Evolutionary conservation across 2,113 vertebrate genomes (phyloP).

Genomic region (Bostrychus sinensis): DNA sequence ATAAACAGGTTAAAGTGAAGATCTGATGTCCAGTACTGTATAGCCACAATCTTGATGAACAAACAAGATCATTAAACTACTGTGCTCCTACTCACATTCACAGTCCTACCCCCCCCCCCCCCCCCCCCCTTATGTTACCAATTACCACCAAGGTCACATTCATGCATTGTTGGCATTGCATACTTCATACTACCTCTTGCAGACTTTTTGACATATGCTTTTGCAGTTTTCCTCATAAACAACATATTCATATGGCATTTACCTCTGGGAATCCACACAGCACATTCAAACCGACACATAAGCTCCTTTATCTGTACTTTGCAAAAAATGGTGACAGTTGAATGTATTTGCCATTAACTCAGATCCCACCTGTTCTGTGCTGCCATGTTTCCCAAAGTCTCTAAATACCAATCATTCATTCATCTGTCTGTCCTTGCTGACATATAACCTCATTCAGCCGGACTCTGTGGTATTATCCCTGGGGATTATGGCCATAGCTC

Average conservation of each 20-base stretch:
- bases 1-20: no score
- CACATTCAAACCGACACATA: slow-evolving; percentile 22
- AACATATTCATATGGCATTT: slow-evolving; percentile 9
- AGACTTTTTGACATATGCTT: slow-evolving; percentile 1
- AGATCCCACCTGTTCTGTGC: slow-evolving; percentile 23
- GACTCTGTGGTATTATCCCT: slow-evolving; percentile 46
- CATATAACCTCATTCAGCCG: slow-evolving; percentile 54
- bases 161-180: not conserved
- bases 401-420: slow-evolving; percentile 45
- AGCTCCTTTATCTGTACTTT: slow-evolving; percentile 6
- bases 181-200: not conserved
- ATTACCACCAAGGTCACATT: not conserved
- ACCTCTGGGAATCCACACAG: slow-evolving; percentile 16
- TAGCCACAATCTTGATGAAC: no score
- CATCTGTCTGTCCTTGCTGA: slow-evolving; percentile 52
- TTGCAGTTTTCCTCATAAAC: slow-evolving; percentile 6
- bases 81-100: not conserved
- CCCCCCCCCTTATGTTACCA: not conserved
- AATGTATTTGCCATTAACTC: slow-evolving; percentile 46
- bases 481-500: slow-evolving; percentile 50
- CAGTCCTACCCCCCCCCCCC: not conserved
- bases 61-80: no score
- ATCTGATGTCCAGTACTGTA: no score
- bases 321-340: slow-evolving; percentile 20
- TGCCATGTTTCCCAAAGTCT: slow-evolving; percentile 29